These are phyloP conservation scores for Blastomussa wellsi DNA, from an alignment of 92 coral and sea anemone species.

Conservation along the genomic window DNA sequence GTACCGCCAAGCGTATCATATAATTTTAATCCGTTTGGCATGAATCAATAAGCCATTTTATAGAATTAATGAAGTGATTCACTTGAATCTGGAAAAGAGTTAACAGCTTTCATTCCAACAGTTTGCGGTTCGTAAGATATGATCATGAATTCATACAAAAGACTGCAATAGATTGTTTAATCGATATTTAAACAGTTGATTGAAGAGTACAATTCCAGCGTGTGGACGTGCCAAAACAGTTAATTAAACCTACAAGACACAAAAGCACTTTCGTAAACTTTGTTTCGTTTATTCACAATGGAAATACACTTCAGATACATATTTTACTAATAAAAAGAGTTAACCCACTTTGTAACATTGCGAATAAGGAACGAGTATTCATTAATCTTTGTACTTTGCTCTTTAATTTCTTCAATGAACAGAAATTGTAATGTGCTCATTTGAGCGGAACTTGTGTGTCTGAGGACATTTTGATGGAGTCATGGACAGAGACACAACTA, in stretches of 20 bases:
- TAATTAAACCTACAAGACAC: background rate
- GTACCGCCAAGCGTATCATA: background rate
- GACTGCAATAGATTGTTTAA: background rate
- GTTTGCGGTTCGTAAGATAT: background rate
- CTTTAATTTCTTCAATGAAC: background rate
- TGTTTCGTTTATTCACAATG: background rate
- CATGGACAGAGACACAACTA: background rate
- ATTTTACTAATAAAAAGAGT: background rate
- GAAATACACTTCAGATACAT: background rate
- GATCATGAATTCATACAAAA: background rate
- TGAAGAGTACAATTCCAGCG: background rate
- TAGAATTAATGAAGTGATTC: background rate
- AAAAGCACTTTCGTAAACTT: background rate
- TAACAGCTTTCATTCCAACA: background rate
- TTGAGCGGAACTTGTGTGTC: background rate
- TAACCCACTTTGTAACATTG: background rate
- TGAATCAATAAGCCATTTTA: background rate
- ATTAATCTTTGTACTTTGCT: background rate
- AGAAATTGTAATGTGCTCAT: background rate
- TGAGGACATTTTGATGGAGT: background rate
- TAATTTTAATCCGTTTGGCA: conserved; percentile 1
- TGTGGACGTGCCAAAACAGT: background rate
- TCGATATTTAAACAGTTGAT: background rate
- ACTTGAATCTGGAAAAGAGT: background rate
- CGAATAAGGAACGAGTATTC: background rate